Percentiles rank a stretch among this genome's conserved stretches.
These are phyloP conservation scores for Rambutsinella grinnellia DNA, from an alignment of 2,888 invertebrate genomes.

Conservation along the genomic window DNA sequence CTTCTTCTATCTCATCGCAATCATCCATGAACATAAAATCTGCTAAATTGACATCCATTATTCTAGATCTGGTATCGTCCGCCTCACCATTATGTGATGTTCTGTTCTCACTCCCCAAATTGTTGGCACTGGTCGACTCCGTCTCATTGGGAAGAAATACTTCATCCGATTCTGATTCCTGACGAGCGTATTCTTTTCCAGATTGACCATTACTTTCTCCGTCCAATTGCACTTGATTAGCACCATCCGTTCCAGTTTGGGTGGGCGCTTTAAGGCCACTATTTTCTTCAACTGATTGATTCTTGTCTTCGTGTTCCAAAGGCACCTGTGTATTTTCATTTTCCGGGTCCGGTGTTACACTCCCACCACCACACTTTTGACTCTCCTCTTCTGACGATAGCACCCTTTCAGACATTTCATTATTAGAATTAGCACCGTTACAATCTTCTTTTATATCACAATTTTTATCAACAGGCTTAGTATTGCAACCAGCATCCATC, in stretches of 20 bases:
- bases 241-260: neutral
- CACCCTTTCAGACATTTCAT: neutral
- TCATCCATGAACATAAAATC: conserved; percentile 42
- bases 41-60: conserved; percentile 35
- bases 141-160: no score
- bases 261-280: no score
- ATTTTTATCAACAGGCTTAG: conserved; percentile 5
- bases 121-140: no score
- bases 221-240: no score
- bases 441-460: neutral
- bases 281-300: neutral
- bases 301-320: neutral
- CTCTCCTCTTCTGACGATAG: neutral
- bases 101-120: no score
- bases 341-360: neutral
- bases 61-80: conserved; percentile 2
- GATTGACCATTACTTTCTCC: neutral
- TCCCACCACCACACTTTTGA: neutral
- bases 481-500: neutral
- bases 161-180: neutral
- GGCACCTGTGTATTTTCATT: neutral
- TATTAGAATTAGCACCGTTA: neutral
- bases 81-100: no score
- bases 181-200: no score
- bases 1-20: conserved; percentile 14